These are phyloP conservation scores for Dromiciops gliroides DNA, from an alignment of 2,113 vertebrate genomes.

Conservation along the genomic window DNA sequence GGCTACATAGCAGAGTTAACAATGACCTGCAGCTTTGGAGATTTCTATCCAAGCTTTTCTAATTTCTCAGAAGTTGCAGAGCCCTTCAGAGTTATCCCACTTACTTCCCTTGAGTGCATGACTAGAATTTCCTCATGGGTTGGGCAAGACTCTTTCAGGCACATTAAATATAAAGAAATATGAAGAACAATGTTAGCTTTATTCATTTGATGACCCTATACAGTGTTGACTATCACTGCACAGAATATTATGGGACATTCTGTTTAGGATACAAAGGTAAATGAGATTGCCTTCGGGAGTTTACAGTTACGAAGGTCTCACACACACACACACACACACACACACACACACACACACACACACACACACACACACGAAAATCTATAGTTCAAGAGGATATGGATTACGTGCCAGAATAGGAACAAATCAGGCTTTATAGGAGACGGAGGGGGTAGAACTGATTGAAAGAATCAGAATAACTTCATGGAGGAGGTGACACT, in stretches of 20 bases:
- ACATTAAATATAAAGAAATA: neutral
- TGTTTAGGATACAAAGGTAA: neutral
- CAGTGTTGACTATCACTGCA: neutral
- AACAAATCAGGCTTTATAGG: neutral
- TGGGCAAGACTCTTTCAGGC: neutral
- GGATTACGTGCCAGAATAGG: neutral
- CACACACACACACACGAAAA: too few species aligned
- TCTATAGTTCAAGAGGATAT: neutral
- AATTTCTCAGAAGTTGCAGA: neutral
- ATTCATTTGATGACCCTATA: neutral
- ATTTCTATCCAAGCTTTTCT: neutral
- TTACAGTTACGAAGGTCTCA: neutral
- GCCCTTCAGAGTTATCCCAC: neutral
- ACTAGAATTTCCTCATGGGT: neutral
- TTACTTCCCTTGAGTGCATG: neutral
- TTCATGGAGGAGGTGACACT: neutral
- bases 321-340: too few species aligned
- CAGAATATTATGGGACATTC: neutral
- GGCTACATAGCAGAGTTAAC: neutral
- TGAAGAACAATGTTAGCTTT: neutral
- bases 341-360: too few species aligned
- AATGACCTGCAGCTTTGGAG: constrained; percentile 24
- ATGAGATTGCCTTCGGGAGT: neutral
- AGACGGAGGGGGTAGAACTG: neutral
- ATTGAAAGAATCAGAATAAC: neutral